Base-by-base conservation (phyloP, 2,113 vertebrate genomes). In the Cyprinodon variegatus region DNA sequence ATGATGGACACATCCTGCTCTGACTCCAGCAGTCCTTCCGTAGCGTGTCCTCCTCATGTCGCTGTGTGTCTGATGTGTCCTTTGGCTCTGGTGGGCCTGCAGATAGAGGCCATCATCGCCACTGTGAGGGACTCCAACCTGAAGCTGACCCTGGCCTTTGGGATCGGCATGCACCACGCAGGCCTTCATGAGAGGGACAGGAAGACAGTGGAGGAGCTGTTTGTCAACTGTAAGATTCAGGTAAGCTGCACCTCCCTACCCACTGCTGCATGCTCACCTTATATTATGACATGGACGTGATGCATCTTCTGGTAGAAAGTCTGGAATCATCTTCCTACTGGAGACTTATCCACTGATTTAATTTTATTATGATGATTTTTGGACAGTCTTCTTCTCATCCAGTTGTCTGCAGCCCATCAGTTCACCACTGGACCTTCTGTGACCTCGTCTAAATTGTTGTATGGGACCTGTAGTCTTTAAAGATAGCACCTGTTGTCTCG, bases 191-290 rank as follows among this genome's bases (percentile, higher is more conserved):
- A 99, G 67, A 93, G 97, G 72, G 98, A 99, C 93, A 90, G 97
- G n/a, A 97, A 95, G 89, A 98, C 97, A 1, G 97, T 97, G 68
- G 98, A 99, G 85, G 98, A 99, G 83, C 92, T 99, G 67, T 99
- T 99, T 84, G 97, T 99, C 79, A 98, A 99, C 88, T 98, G 97
- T 89, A 99, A 98, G 95, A 96, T 99, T 85, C 98, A 99, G 96
- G 97, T 99, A 40, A 0, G 43, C 70, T 13, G 40, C 10, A 57
- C 3, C 17, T 11, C 39, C 29, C 10, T 0, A 59, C 8, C 14
- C 57, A 20, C 0, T 4, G 0, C 15, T 17, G 1, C 62, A 37
- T n/a, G 20, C 20, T 40, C 12, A 46, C 29, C 3, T 37, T 1
- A 20, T 29, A 17, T 39, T 57, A 12, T 2, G 40, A 11, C 4